These are phyloP conservation scores for Esox lucius DNA, from an alignment of 2,797 vertebrate species.

Conservation along the genomic window DNA sequence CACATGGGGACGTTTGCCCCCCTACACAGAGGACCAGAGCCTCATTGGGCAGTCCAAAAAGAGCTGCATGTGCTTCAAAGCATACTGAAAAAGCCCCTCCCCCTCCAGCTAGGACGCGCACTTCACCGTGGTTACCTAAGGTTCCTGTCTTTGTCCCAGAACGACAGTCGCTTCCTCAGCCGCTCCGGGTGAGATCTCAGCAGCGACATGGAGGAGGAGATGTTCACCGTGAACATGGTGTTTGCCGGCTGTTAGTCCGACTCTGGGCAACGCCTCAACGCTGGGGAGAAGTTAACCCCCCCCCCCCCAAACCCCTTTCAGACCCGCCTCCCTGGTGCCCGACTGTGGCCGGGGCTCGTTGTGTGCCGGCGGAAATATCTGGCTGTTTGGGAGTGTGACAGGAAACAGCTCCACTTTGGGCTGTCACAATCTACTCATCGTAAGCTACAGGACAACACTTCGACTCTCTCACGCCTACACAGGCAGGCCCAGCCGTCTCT, in stretches of 20 bases:
- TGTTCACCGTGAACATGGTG: constrained; percentile 79
- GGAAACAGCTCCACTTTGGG: constrained; percentile 70
- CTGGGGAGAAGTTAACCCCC: constrained; percentile 10
- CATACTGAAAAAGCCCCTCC: constrained; percentile 28
- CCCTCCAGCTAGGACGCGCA: constrained; percentile 39
- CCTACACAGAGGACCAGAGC: not conserved
- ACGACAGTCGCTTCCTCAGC: constrained; percentile 56
- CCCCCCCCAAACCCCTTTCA: constrained; percentile 36
- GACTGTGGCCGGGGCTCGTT: constrained; percentile 13
- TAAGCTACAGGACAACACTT: constrained; percentile 44
- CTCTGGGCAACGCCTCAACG: constrained; percentile 26
- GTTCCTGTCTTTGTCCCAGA: constrained; percentile 58
- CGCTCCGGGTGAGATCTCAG: constrained; percentile 57
- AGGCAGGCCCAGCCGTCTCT: constrained; percentile 15
- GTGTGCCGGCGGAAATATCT: constrained; percentile 51
- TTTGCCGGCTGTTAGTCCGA: not conserved
- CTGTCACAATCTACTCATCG: constrained; percentile 59
- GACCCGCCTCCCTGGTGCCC: constrained; percentile 44
- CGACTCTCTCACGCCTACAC: constrained; percentile 58
- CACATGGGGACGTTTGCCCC: constrained; percentile 9
- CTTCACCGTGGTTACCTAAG: constrained; percentile 69
- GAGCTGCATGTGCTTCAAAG: not conserved
- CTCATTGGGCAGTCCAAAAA: too few species aligned
- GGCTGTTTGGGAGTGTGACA: constrained; percentile 66
- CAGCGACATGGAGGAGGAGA: constrained; percentile 76